These are phyloP conservation scores for Watsonalla cultraria DNA, from an alignment of 2,888 invertebrate species.

Conservation along the genomic window DNA sequence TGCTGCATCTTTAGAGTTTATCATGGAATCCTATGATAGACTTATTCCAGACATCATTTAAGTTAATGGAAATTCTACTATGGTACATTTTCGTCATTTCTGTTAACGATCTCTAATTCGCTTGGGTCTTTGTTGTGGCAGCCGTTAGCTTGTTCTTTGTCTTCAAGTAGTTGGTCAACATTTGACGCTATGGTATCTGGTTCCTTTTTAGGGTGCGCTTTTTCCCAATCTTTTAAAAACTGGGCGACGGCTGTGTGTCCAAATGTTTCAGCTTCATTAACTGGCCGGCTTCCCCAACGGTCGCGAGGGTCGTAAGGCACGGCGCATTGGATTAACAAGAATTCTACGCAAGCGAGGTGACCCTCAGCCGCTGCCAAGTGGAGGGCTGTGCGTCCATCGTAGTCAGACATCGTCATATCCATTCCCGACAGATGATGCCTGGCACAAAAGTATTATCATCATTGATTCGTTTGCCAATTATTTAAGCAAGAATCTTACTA, in stretches of 20 bases:
- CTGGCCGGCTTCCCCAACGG: slow-evolving; percentile 94
- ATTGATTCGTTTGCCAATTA: background rate
- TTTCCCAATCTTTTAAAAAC: slow-evolving; percentile 83
- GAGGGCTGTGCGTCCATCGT: slow-evolving; percentile 96
- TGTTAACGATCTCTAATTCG: slow-evolving; percentile 67
- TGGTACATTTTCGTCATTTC: slow-evolving; percentile 65
- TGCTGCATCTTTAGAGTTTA: too few species aligned
- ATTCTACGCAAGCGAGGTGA: slow-evolving; percentile 92
- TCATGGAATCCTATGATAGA: too few species aligned
- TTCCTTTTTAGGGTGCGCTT: slow-evolving; percentile 45
- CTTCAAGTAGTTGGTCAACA: slow-evolving; percentile 61
- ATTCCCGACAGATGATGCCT: slow-evolving; percentile 93
- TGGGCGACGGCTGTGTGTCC: slow-evolving; percentile 87
- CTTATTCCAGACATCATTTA: slow-evolving; percentile 10
- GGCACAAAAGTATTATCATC: slow-evolving; percentile 10
- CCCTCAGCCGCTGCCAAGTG: slow-evolving; percentile 98
- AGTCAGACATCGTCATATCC: slow-evolving; percentile 96
- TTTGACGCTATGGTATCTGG: slow-evolving; percentile 29
- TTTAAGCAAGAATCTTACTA: background rate
- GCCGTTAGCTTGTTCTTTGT: slow-evolving; percentile 56
- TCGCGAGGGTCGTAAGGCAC: slow-evolving; percentile 88
- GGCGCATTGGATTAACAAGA: slow-evolving; percentile 91
- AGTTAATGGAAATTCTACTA: slow-evolving; percentile 31
- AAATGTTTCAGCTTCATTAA: slow-evolving; percentile 93
- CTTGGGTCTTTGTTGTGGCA: slow-evolving; percentile 66